Evolutionary conservation across 2,113 vertebrate genomes (phyloP).

Genomic region (Nymphicus hollandicus): DNA sequence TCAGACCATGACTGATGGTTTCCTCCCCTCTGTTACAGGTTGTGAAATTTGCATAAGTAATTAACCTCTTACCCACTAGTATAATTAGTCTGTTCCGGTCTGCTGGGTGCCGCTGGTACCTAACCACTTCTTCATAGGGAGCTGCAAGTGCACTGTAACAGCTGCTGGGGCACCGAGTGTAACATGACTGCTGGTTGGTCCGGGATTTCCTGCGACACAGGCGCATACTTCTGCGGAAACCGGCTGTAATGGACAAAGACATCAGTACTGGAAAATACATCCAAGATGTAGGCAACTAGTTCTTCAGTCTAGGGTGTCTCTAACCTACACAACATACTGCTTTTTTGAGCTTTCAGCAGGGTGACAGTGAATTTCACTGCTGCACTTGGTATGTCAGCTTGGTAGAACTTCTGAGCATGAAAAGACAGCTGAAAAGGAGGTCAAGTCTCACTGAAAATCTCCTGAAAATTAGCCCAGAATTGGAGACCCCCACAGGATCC

Average conservation of each 20-base stretch:
- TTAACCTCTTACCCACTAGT: conserved; percentile 82
- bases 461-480: background rate
- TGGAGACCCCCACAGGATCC: background rate
- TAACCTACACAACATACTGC: background rate
- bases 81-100: conserved; percentile 83
- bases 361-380: background rate
- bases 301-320: background rate
- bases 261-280: background rate
- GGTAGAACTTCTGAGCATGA: background rate
- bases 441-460: background rate
- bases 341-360: background rate
- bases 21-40: background rate
- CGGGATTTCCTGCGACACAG: conserved; percentile 81
- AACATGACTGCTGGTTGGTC: conserved; percentile 64
- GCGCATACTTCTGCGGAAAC: conserved; percentile 91
- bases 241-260: conserved; percentile 72
- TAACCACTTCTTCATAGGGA: conserved; percentile 90
- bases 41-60: background rate
- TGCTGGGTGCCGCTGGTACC: conserved; percentile 81
- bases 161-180: conserved; percentile 64
- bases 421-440: background rate
- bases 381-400: background rate
- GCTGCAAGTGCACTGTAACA: conserved; percentile 62
- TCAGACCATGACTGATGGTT: background rate
- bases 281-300: fast-evolving